Conservation (phyloP, 2,113 vertebrate genomes). For the Crotalus viridis region DNA sequence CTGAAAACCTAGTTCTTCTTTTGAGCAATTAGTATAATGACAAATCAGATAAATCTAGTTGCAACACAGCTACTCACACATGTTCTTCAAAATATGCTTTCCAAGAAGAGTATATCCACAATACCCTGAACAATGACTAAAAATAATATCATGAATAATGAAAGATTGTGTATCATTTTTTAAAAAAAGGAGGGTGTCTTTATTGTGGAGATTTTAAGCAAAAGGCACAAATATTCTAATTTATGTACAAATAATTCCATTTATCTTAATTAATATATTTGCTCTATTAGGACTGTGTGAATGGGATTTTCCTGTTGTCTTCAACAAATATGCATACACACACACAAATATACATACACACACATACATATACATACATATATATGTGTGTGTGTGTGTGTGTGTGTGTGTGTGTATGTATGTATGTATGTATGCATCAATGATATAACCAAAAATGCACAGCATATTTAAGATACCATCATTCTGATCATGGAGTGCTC, state of each 20-base stretch:
- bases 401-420: too few species aligned
- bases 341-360: too few species aligned
- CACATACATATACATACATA: too few species aligned
- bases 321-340: too few species aligned
- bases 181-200: not conserved
- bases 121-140: not conserved
- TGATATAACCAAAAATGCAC: not conserved
- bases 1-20: not conserved
- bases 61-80: not conserved
- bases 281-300: not conserved
- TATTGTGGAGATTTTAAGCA: not conserved
- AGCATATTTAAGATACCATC: not conserved
- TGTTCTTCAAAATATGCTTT: not conserved
- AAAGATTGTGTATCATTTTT: not conserved
- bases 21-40: not conserved
- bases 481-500: not conserved
- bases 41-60: not conserved
- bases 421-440: not conserved
- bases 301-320: too few species aligned
- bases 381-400: too few species aligned
- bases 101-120: not conserved
- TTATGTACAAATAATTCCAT: not conserved
- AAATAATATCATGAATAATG: not conserved
- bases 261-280: not conserved
- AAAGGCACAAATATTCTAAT: not conserved